Percentiles rank a stretch among this genome's conserved stretches.
phyloP scores from a whole-genome alignment of 53 echinoderm and acorn worm species.

The Paracentrotus lividus region DNA sequence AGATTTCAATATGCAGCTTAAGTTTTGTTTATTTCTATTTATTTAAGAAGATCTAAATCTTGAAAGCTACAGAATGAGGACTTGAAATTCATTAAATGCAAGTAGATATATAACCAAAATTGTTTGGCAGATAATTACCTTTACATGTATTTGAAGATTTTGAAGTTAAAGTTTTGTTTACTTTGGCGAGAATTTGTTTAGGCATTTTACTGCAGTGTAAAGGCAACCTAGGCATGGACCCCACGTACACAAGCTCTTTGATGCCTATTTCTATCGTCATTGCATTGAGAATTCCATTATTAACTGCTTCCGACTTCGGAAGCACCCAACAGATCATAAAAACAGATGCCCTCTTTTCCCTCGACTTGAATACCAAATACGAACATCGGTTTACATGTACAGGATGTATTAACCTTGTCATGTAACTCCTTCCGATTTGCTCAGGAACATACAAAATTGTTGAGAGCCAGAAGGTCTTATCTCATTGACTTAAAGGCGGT shows the following conservation, averaged over 20 bases:
- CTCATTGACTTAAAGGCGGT: too few relatives aligned
- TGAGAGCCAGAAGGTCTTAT: too few relatives aligned
- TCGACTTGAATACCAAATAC: neutral
- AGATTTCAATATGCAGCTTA: too few relatives aligned
- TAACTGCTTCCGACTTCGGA: slow-evolving; percentile 42
- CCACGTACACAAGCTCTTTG: neutral
- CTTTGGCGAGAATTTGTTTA: neutral
- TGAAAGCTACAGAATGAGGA: too few relatives aligned
- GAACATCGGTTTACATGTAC: neutral
- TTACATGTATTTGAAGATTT: too few relatives aligned
- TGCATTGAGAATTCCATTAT: slow-evolving; percentile 47
- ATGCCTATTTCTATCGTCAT: slow-evolving; percentile 14
- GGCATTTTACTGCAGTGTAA: neutral
- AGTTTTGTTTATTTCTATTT: too few relatives aligned
- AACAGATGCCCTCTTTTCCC: slow-evolving; percentile 33
- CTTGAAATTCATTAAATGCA: too few relatives aligned
- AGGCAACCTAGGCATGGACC: slow-evolving; percentile 8
- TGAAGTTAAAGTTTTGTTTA: neutral
- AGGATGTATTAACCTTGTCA: too few relatives aligned
- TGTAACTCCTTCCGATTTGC: neutral
- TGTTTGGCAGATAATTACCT: too few relatives aligned
- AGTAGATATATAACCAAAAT: too few relatives aligned
- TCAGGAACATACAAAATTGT: neutral
- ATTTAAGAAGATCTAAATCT: too few relatives aligned
- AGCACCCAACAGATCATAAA: slow-evolving; percentile 32